These are phyloP conservation scores for Pterostichus madidus DNA, from an alignment of 2,888 invertebrate genomes.

Conservation along the genomic window DNA sequence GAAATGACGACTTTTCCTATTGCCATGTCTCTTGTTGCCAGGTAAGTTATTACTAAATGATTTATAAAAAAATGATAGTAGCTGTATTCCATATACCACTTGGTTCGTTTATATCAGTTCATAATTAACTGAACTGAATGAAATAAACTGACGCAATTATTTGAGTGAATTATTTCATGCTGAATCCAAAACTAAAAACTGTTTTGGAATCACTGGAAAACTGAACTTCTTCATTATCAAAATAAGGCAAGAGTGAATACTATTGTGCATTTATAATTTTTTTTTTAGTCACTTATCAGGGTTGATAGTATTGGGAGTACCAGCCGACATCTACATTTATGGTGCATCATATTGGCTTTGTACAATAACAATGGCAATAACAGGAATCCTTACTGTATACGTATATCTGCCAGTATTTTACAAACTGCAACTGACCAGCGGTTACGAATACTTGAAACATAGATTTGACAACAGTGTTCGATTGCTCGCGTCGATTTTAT, in stretches of 20 bases:
- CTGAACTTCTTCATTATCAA: too few relatives aligned
- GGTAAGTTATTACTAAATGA: conserved; percentile 77
- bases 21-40: conserved; percentile 87
- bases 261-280: too few relatives aligned
- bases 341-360: conserved; percentile 81
- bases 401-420: conserved; percentile 82
- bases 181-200: too few relatives aligned
- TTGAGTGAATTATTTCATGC: too few relatives aligned
- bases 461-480: conserved; percentile 80
- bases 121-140: too few relatives aligned
- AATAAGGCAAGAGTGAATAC: too few relatives aligned
- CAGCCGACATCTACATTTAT: conserved; percentile 57
- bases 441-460: conserved; percentile 82
- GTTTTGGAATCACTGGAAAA: too few relatives aligned
- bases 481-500: conserved; percentile 80
- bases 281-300: conserved; percentile 85
- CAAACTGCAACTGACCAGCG: conserved; percentile 82
- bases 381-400: conserved; percentile 41
- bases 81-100: too few relatives aligned
- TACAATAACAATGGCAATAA: conserved; percentile 75
- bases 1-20: conserved; percentile 87
- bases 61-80: too few relatives aligned
- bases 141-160: too few relatives aligned
- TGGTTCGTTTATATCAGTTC: too few relatives aligned
- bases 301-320: conserved; percentile 86